These are phyloP conservation scores for Heteronetta atricapilla DNA, from an alignment of 2,113 vertebrate species.

Conservation along the genomic window DNA sequence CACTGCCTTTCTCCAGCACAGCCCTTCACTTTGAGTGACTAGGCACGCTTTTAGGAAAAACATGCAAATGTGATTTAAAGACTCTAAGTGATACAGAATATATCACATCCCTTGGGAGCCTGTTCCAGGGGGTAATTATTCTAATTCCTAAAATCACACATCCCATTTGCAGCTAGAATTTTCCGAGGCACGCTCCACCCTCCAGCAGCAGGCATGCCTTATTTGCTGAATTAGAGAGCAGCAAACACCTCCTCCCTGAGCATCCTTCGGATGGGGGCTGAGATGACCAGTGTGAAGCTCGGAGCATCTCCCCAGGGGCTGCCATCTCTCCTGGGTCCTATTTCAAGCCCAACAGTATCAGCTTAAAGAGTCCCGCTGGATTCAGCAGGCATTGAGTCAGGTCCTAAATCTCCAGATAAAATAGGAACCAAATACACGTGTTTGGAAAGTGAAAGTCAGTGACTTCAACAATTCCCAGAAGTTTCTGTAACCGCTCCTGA, in stretches of 20 bases:
- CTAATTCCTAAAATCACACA: slow-evolving; percentile 62
- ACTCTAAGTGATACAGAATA: slow-evolving; percentile 61
- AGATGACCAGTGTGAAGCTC: background rate
- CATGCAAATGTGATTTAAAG: slow-evolving; percentile 68
- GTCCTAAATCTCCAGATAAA: background rate
- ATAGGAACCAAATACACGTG: background rate
- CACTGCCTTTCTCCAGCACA: background rate
- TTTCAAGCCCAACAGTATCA: background rate
- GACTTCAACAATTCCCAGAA: background rate
- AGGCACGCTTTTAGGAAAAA: slow-evolving; percentile 26
- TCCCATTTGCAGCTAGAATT: slow-evolving; percentile 65
- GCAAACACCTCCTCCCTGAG: background rate
- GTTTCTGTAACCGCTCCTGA: background rate
- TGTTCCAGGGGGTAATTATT: slow-evolving; percentile 66
- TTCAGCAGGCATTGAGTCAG: background rate
- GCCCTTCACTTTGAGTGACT: slow-evolving; percentile 9
- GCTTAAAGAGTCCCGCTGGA: background rate
- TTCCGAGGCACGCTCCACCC: slow-evolving; percentile 36
- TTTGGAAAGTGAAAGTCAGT: background rate
- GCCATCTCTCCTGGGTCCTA: background rate
- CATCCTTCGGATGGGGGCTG: background rate
- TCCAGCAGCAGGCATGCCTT: background rate
- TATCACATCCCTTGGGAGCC: slow-evolving; percentile 54
- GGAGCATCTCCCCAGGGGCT: background rate
- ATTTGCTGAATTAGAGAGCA: background rate